Evolutionary conservation across 2,797 vertebrate genomes (phyloP).

Genomic region (Picus viridis): DNA sequence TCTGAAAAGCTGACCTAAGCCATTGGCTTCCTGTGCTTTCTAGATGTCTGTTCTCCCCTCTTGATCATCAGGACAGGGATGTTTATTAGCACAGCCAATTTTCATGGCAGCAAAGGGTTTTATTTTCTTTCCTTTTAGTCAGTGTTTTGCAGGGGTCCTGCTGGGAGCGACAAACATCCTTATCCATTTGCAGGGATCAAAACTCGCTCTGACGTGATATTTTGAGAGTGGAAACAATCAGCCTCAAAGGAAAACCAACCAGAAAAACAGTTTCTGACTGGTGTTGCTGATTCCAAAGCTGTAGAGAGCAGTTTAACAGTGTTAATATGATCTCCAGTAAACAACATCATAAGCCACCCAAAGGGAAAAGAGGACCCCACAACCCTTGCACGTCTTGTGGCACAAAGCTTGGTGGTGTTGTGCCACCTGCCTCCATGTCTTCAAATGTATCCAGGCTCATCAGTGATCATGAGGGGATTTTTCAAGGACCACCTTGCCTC

Average conservation of each 20-base stretch:
- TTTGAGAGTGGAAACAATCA: conserved; percentile 3
- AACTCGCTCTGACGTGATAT: background rate
- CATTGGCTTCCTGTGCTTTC: background rate
- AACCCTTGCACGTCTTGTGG: fast-evolving
- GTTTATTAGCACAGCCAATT: conserved; percentile 41
- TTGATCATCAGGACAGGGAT: background rate
- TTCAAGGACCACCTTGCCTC: background rate
- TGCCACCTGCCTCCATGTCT: background rate
- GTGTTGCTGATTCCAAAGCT: background rate
- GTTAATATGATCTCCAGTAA: background rate
- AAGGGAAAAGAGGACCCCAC: background rate
- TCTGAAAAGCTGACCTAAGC: background rate
- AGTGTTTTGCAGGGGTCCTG: background rate
- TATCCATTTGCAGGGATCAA: background rate
- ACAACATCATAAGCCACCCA: background rate
- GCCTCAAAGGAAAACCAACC: background rate
- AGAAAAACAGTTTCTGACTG: background rate
- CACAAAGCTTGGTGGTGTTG: background rate
- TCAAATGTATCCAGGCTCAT: background rate
- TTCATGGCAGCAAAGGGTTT: background rate
- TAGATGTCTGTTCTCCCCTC: background rate
- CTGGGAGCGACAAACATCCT: conserved; percentile 37
- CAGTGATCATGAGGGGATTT: fast-evolving
- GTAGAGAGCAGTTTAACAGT: background rate
- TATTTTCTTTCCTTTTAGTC: conserved; percentile 12